A percentile compares a stretch with the other conserved stretches of the same genome.
Conservation (phyloP, 2,797 vertebrate genomes). For the Peromyscus eremicus region DNA sequence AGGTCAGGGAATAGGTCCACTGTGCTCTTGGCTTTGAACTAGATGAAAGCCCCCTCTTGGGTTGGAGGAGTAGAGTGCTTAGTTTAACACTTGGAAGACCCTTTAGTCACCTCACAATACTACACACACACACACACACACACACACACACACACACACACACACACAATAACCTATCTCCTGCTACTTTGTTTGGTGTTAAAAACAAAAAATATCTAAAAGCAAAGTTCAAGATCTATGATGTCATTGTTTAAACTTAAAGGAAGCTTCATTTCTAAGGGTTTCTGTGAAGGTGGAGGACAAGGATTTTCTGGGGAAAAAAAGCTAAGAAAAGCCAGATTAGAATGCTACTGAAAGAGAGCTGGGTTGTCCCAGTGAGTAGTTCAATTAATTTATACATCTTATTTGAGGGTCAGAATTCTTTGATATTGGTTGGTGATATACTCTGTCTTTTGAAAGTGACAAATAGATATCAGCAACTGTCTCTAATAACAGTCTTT, state of each 20-base stretch:
- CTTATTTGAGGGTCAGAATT: neutral
- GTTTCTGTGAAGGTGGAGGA: neutral
- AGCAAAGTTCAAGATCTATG: neutral
- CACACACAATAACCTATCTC: neutral
- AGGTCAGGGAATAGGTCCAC: neutral
- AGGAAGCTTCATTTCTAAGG: neutral
- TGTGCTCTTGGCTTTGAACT: neutral
- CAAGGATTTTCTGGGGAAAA: neutral
- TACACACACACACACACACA: neutral
- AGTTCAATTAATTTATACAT: constrained; percentile 46
- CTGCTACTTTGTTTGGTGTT: neutral
- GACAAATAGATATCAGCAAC: neutral
- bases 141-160: too few relatives aligned
- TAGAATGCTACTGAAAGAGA: constrained; percentile 22
- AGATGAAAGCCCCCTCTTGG: neutral
- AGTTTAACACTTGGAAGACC: neutral
- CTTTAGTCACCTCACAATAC: neutral
- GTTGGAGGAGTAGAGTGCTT: neutral
- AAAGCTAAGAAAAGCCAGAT: neutral
- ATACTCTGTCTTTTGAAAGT: constrained; percentile 9
- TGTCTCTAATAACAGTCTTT: neutral
- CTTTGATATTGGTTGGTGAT: constrained; percentile 1
- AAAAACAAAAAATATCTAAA: neutral
- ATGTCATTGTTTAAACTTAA: neutral
- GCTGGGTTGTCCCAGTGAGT: neutral